A percentile compares a stretch with the other conserved stretches of the same genome.
phyloP scores from a whole-genome alignment of 2,113 vertebrate genomes.

The Piprites chloris region DNA sequence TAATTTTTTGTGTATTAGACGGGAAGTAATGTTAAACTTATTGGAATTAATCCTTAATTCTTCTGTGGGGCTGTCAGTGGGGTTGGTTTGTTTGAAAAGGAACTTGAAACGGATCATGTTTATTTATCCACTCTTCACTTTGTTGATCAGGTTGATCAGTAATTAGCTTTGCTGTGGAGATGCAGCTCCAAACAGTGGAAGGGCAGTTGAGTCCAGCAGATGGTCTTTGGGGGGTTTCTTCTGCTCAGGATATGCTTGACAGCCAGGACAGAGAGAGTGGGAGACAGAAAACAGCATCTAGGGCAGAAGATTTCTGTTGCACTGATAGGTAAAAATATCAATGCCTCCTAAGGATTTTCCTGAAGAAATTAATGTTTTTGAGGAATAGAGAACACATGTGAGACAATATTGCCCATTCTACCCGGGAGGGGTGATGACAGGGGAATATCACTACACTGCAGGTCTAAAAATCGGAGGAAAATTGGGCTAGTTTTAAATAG shows the following conservation, averaged over 20 bases:
- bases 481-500: not conserved
- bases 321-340: not conserved
- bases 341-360: not conserved
- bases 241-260: not conserved
- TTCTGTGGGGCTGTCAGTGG: not conserved
- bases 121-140: not conserved
- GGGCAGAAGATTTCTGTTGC: not conserved
- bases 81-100: not conserved
- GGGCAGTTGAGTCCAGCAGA: not conserved
- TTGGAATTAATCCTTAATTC: not conserved
- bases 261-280: not conserved
- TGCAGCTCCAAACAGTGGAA: not conserved
- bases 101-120: not conserved
- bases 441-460: not conserved
- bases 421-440: rapidly evolving
- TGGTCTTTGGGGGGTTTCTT: not conserved
- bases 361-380: not conserved
- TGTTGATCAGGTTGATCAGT: not conserved
- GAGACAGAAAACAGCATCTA: not conserved
- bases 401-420: not conserved
- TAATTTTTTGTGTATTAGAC: not conserved
- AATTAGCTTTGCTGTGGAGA: not conserved
- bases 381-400: not conserved
- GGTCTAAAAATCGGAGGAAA: not conserved
- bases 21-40: not conserved